These are phyloP conservation scores for Apogon hyalosoma DNA, from an alignment of 2,797 vertebrate species.

Conservation along the genomic window DNA sequence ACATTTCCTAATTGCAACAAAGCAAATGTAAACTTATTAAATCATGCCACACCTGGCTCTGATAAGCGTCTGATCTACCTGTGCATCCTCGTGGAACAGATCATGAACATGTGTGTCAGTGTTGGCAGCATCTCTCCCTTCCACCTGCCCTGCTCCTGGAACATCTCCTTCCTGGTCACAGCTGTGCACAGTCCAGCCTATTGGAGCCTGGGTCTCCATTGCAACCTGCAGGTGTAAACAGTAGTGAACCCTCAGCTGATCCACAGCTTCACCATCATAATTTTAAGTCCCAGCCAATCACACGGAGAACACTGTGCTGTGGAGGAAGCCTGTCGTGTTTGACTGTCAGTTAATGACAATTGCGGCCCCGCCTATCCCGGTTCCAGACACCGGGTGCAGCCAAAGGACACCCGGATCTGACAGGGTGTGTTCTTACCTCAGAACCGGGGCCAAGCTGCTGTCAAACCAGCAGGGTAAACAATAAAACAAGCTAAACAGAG, in stretches of 20 bases:
- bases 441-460: neutral
- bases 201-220: slow-evolving; percentile 64
- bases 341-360: neutral
- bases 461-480: neutral
- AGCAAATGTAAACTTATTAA: too few relatives aligned
- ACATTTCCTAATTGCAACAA: too few relatives aligned
- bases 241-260: neutral
- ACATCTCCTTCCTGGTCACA: slow-evolving; percentile 36
- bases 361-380: slow-evolving; percentile 4
- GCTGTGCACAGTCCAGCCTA: slow-evolving; percentile 49
- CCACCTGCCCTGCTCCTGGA: slow-evolving; percentile 15
- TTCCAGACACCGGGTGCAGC: slow-evolving; percentile 49
- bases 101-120: slow-evolving; percentile 83
- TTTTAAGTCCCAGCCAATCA: neutral
- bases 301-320: neutral
- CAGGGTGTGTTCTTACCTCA: slow-evolving; percentile 24
- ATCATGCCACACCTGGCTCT: too few relatives aligned
- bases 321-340: neutral
- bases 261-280: too few relatives aligned
- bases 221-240: slow-evolving; percentile 22
- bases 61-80: slow-evolving; percentile 78
- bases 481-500: neutral
- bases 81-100: slow-evolving; percentile 94
- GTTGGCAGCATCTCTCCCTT: slow-evolving; percentile 1
- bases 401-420: slow-evolving; percentile 67